Evolutionary conservation across 92 coral and sea anemone genomes (phyloP), one percentile per base, ranked within the genome.

Genomic region (Umimayanthus kanabou): DNA sequence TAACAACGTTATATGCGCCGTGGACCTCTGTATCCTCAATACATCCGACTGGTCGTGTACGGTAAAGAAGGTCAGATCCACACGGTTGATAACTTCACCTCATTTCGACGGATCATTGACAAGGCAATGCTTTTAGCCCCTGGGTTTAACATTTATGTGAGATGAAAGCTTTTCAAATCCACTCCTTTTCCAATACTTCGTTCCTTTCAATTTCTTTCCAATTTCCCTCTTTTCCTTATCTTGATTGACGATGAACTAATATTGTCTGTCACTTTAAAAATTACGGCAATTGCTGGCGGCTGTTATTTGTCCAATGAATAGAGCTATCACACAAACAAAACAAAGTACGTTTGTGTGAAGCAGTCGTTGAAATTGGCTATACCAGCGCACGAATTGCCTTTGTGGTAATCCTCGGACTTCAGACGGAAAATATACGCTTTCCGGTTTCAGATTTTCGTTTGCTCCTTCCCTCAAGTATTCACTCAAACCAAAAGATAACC

Each of bases 291-390:
- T 45, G 69, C 76, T 6, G 47, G 79, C 64, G 58, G 42, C 42
- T 39, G 87, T 70, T 82, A 82, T 69, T 83, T 83, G 78, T 10
- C 87, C 43, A 26, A 9, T 76, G 67, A 83, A 83, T 83, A 83
- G 87, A 81, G 87, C 87, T 43, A 83, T 83, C 65, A 71, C 50
- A 26, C 47, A 50, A 45, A 83, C 78, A 83, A 83, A 83, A 71
- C 87, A 83, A 45, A 47, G 40, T 15, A 28, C 20, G 79, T 26
- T 33, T 69, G 11, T 9, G 74, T 45, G 37, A 83, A 69, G 87
- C 39, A 83, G 87, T 9, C 77, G 67, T 55, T 33, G 33, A 83
- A 83, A 28, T 13, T 10, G 33, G 73, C 26, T 83, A 50, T 47
- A 28, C 26, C 40, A 47, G 26, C 15, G 9, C 42, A 69, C 30